Conservation (phyloP, 2,888 invertebrate species). For the Crocallis elinguaria region DNA sequence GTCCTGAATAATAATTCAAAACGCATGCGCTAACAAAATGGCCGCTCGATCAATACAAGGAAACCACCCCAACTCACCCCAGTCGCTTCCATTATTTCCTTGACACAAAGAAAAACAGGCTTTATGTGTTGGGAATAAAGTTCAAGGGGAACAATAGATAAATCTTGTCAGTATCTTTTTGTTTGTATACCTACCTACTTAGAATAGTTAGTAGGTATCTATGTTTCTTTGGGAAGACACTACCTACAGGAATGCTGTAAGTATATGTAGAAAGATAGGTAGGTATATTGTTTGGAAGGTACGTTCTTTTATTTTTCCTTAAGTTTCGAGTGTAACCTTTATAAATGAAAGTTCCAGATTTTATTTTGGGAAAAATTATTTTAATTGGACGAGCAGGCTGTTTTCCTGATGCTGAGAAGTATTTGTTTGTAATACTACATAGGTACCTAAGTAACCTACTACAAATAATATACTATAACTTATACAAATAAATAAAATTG, state of each 20-base stretch:
- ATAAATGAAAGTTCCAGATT: no score
- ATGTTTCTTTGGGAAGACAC: constrained; percentile 42
- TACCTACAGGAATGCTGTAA: constrained; percentile 23
- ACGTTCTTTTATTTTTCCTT: neutral
- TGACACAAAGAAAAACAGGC: constrained; percentile 44
- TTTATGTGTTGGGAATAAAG: constrained; percentile 42
- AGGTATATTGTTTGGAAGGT: constrained; percentile 2
- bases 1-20: constrained; percentile 39
- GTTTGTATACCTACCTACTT: constrained; percentile 52
- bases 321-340: no score
- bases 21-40: constrained; percentile 77
- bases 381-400: no score
- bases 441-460: no score
- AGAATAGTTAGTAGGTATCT: no score
- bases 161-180: constrained; percentile 65
- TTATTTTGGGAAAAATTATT: no score
- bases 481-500: no score
- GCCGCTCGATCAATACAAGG: constrained; percentile 75
- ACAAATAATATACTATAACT: no score
- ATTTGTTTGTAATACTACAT: no score
- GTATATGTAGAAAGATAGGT: constrained; percentile 5
- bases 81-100: constrained; percentile 38
- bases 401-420: no score
- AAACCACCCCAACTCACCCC: constrained; percentile 72
- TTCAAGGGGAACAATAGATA: constrained; percentile 44